Percentiles rank a stretch among this genome's conserved stretches.
These are phyloP conservation scores for Forbesichthys agassizii DNA, from an alignment of 2,113 vertebrate genomes.

Conservation along the genomic window DNA sequence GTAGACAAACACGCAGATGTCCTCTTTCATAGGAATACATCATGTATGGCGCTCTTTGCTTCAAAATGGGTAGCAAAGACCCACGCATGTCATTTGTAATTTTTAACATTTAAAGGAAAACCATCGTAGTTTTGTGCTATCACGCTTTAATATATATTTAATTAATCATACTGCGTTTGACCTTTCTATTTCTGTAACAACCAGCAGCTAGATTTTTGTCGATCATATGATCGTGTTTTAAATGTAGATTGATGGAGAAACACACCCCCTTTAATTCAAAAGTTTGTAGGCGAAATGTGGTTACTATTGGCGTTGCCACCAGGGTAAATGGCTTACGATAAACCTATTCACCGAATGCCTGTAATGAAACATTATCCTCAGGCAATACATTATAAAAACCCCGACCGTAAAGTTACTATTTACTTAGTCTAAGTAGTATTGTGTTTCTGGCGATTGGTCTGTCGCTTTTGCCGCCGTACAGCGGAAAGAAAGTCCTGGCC, in stretches of 20 bases:
- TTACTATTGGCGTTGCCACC: conserved; percentile 9
- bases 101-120: conserved; percentile 69
- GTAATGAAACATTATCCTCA: background rate
- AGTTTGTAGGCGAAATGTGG: conserved; percentile 50
- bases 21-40: conserved; percentile 53
- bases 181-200: conserved; percentile 46
- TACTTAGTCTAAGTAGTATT: conserved; percentile 2
- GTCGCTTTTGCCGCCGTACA: conserved; percentile 42
- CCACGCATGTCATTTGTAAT: conserved; percentile 67
- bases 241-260: conserved; percentile 33
- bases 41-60: conserved; percentile 75
- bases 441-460: conserved; percentile 47
- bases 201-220: conserved; percentile 37
- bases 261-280: conserved; percentile 76
- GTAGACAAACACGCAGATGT: conserved; percentile 42
- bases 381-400: conserved; percentile 14
- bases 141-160: background rate
- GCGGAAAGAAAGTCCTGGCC: conserved; percentile 58
- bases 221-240: conserved; percentile 44
- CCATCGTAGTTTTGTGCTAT: conserved; percentile 27
- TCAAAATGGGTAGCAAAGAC: conserved; percentile 64
- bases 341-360: too few relatives aligned
- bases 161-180: conserved; percentile 26
- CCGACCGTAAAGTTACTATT: conserved; percentile 26
- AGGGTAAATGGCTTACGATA: background rate